Evolutionary conservation across 1,140 invertebrate species (phyloP), one percentile per base, ranked within the genome.

Genomic region (Diabrotica virgifera): DNA sequence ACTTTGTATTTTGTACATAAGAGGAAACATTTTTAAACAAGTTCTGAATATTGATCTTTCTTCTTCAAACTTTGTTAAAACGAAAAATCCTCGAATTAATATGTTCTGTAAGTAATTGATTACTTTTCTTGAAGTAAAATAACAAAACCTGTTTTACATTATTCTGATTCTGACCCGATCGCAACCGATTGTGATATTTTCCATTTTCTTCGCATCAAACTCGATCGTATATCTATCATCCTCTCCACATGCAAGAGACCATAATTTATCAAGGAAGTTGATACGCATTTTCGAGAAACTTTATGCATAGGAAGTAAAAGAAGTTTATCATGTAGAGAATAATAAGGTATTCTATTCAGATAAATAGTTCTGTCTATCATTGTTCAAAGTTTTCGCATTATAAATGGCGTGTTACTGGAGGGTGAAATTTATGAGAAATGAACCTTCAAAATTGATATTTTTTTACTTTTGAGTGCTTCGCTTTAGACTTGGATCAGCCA

Each of bases 321-420:
- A 74, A 69, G 70, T 74, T 74, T 74, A 74, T 74, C 70, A 72
- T 72, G 68, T 71, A 65, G 53, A 69, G 72, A 72, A 74, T 74
- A 74, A 74, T 74, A 74, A 74, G 71, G 70, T 72, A 74, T 70
- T 74, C 71, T 67, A 64, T 62, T 65, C 67, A 68, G 69, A 74
- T 74, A 74, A 74, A 74, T 76, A 74, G 72, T 76, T 76, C 71
- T 76, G 74, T 74, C 74, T 74, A 76, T 76, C 72, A 73, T 69
- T 71, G 72, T 70, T 70, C 66, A 71, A 74, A 73, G 70, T 74
- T 74, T 72, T 52, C 59, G 68, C 70, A 68, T 74, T 70, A 72
- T 73, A 75, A 72, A 76, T 72, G 72, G 67, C 52, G 38, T 56
- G 60, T 59, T 64, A 67, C 62, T 67, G 58, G 68, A 71, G 68